phyloP scores from a whole-genome alignment of 2,797 vertebrate genomes.

The Australoheros facetus region DNA sequence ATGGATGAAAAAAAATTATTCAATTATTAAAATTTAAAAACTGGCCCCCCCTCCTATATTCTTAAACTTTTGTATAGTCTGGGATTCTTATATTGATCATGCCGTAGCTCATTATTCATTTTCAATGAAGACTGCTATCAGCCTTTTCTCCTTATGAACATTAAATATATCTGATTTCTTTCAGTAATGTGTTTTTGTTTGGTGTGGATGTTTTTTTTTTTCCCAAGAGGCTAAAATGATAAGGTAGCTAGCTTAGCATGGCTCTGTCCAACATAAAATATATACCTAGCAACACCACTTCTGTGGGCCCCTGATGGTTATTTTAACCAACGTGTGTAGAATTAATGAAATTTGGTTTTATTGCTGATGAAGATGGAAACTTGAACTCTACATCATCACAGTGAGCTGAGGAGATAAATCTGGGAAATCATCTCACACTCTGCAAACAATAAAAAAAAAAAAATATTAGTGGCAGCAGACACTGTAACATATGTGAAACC shows the following conservation, averaged over 20 bases:
- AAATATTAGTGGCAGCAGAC: too few species aligned
- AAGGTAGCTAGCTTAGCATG: background rate
- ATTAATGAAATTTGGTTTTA: background rate
- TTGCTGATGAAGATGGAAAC: background rate
- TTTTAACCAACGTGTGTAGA: background rate
- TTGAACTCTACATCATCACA: background rate
- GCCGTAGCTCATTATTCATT: background rate
- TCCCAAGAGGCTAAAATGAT: background rate
- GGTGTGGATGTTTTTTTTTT: background rate
- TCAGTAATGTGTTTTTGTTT: background rate
- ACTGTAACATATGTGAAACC: too few species aligned
- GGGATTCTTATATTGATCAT: background rate
- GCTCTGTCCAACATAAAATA: background rate
- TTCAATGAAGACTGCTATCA: background rate
- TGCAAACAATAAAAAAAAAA: too few species aligned
- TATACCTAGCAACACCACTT: background rate
- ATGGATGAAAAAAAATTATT: background rate
- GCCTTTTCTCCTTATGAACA: background rate
- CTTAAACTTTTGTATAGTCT: background rate
- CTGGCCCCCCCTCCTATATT: background rate
- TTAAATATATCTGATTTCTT: background rate
- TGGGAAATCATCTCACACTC: background rate
- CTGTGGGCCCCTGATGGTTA: background rate
- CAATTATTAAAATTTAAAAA: background rate
- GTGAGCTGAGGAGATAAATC: background rate